These are phyloP conservation scores for Nibea albiflora DNA, from an alignment of 2,113 vertebrate genomes.

Conservation along the genomic window DNA sequence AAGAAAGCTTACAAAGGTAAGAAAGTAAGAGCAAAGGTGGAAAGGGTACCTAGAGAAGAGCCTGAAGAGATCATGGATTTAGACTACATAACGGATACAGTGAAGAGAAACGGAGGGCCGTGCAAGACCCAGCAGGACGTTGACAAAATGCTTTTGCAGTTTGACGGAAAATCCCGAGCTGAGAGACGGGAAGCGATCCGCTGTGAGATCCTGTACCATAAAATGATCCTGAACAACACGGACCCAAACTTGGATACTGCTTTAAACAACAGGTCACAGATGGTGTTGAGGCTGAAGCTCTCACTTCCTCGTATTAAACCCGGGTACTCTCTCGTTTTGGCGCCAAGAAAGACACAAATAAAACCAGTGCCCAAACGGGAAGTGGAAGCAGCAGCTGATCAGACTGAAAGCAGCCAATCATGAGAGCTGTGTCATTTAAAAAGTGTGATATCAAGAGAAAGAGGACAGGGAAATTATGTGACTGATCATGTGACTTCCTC, in stretches of 20 bases:
- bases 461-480: neutral
- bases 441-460: neutral
- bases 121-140: conserved; percentile 81
- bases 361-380: neutral
- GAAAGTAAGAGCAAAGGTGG: conserved; percentile 1
- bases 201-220: conserved; percentile 82
- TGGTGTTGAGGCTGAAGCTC: conserved; percentile 76
- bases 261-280: conserved; percentile 52
- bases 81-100: conserved; percentile 68
- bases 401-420: neutral
- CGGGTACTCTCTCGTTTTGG: conserved; percentile 68
- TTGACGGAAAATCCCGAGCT: conserved; percentile 63
- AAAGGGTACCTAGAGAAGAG: conserved; percentile 3
- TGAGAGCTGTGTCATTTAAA: neutral
- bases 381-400: neutral
- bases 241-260: conserved; percentile 58
- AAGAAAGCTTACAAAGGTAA: neutral
- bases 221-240: conserved; percentile 73
- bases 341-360: conserved; percentile 32
- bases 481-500: conserved; percentile 20
- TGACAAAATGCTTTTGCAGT: conserved; percentile 75
- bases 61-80: conserved; percentile 55
- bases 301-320: conserved; percentile 75
- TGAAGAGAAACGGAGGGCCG: conserved; percentile 78
- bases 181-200: conserved; percentile 77